A percentile compares a stretch with the other conserved stretches of the same genome.
phyloP scores from a whole-genome alignment of 2,113 vertebrate genomes.

The Panthera leo region DNA sequence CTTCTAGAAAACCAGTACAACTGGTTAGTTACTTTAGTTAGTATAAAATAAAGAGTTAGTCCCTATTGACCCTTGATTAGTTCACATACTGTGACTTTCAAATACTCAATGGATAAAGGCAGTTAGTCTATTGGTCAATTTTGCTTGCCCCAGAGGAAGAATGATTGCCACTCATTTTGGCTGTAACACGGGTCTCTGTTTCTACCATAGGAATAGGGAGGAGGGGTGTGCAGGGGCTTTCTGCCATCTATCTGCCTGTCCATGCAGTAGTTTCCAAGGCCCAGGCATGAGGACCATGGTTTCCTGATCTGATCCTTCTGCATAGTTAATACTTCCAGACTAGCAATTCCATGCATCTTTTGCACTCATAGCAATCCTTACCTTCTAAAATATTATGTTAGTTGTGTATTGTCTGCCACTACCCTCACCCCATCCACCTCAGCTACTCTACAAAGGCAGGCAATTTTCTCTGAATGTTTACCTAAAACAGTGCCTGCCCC shows the following conservation, averaged over 20 bases:
- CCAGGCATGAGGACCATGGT: not conserved
- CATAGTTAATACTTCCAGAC: not conserved
- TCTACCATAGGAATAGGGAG: not conserved
- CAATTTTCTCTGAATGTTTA: not conserved
- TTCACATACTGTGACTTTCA: not conserved
- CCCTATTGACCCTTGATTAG: not conserved
- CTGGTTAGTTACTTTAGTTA: not conserved
- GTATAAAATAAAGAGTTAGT: not conserved
- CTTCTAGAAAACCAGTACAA: not conserved
- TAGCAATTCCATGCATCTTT: not conserved
- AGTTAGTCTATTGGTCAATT: not conserved
- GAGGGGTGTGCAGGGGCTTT: fast-evolving
- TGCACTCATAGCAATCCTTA: not conserved
- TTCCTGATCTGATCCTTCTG: not conserved
- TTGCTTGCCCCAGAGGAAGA: not conserved
- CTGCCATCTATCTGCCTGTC: not conserved
- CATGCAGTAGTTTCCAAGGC: not conserved
- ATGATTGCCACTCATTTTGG: not conserved
- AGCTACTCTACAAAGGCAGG: not conserved
- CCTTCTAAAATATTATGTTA: not conserved
- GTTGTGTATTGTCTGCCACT: not conserved
- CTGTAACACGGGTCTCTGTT: not conserved
- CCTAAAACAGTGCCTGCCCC: not conserved
- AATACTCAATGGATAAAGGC: not conserved
- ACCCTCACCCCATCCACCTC: not conserved